Evolutionary conservation across 2,113 vertebrate species (phyloP).

Genomic region (Sinocyclocheilus maitianheensis): DNA sequence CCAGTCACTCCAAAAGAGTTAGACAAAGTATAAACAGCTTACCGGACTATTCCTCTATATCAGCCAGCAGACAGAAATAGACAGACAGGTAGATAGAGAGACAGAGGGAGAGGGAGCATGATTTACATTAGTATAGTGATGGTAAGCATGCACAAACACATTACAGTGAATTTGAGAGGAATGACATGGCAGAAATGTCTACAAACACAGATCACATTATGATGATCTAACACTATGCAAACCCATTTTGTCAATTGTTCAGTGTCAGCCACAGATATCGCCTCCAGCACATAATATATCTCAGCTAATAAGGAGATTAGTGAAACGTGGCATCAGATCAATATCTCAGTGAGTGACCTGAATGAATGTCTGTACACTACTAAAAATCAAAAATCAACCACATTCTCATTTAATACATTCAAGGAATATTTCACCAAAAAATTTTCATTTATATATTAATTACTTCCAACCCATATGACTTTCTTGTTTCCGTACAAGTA

Average conservation of each 20-base stretch:
- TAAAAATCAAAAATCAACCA: not conserved
- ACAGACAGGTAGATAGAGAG: conserved; percentile 13
- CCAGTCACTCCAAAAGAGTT: conserved; percentile 23
- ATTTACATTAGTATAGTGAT: conserved; percentile 34
- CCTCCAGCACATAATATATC: not conserved
- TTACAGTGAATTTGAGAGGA: not conserved
- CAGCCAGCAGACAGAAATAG: conserved; percentile 65
- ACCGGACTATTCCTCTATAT: conserved; percentile 95
- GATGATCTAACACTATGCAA: conserved; percentile 8
- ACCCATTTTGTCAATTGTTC: not conserved
- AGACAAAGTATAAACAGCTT: conserved; percentile 71
- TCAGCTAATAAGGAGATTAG: not conserved
- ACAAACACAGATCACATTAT: not conserved
- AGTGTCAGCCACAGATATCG: not conserved
- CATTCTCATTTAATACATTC: not conserved
- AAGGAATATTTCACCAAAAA: not conserved
- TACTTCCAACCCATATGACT: not conserved
- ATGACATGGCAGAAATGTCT: conserved; percentile 5
- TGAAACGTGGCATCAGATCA: not conserved
- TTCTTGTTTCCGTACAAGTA: not conserved
- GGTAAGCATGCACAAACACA: not conserved
- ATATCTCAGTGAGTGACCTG: not conserved
- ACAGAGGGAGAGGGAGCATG: conserved; percentile 22
- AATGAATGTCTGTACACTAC: not conserved
- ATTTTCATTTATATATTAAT: not conserved